Evolutionary conservation across 2,113 vertebrate species (phyloP), one percentile per base, ranked within the genome.

Genomic region (Ptilonorhynchus violaceus): DNA sequence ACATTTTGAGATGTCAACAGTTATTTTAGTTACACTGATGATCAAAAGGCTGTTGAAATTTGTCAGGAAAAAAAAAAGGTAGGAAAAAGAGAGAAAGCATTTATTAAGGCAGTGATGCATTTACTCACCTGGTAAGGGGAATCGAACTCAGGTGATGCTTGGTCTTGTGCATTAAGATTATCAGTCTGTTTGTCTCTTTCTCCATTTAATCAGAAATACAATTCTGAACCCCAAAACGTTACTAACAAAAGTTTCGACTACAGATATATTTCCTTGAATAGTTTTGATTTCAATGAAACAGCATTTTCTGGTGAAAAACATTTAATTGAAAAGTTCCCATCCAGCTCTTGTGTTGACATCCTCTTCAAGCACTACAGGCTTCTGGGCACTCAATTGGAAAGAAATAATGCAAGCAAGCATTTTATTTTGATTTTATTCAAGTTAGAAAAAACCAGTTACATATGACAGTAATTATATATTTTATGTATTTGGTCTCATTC

Each of bases 241-340:
- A 68, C 41, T 68, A 82, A 60, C 4, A 68, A 37, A 76, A 56
- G 22, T 92, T 94, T 83, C 80, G 82, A 31, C 37, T 66, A 58
- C 44, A 52, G 52, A 87, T 78, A 47, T 15, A 85, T 92, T 85
- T 96, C 70, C 70, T 73, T 92, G 70, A 92, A 88, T 72, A 67
- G 82, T 76, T 94, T 88, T 93, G 39, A 49, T 90, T 95, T 94
- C 90, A 93, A 44, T 76, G 88, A 79, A 88, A 66, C 49, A 75
- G 20, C 53, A 63, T 74, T 84, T 95, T 89, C 60, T 91, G 15
- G n/a, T 85, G 68, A 95, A 96, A 97, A 95, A 50, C 55, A 86
- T 69, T 77, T 73, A 91, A 91, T 74, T 60, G 50, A 83, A 73
- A 92, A 62, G 46, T 91, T 91, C 46, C 46, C 23, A 46, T 70